Evolutionary conservation across 2,888 invertebrate genomes (phyloP).

Genomic region (Vannuccia rotundouncinata): DNA sequence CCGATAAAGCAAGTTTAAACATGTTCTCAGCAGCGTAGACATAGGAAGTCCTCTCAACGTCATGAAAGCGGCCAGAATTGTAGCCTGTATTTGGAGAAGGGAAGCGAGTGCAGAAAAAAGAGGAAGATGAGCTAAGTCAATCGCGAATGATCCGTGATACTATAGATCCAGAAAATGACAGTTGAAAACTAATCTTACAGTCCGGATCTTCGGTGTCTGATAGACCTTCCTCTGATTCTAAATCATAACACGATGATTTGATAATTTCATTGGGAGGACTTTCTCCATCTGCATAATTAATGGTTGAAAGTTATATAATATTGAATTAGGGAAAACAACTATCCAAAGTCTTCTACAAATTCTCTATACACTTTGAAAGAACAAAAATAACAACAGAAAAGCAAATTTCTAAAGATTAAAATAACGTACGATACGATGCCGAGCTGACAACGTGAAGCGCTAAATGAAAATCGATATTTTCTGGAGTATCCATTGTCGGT

Average conservation of each 20-base stretch:
- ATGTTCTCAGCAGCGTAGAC: conserved; percentile 5
- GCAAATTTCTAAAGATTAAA: too few relatives aligned
- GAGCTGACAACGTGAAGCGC: conserved; percentile 3
- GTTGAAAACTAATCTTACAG: not conserved
- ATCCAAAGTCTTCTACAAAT: not conserved
- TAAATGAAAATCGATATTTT: not conserved
- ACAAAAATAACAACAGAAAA: too few relatives aligned
- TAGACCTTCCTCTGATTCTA: not conserved
- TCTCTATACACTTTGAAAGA: not conserved
- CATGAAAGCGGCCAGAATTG: not conserved
- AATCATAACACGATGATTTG: not conserved
- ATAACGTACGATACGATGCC: not conserved
- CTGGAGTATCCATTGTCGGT: not conserved
- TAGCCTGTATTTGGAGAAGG: not conserved
- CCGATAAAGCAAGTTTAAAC: not conserved
- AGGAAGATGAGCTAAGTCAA: not conserved
- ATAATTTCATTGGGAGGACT: not conserved
- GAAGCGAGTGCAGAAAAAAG: not conserved
- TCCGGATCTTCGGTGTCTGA: not conserved
- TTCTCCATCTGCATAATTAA: not conserved
- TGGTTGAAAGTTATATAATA: not conserved
- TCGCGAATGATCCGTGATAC: not conserved
- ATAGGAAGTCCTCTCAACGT: not conserved
- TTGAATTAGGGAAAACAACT: not conserved
- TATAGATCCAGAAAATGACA: not conserved